A percentile compares a stretch with the other conserved stretches of the same genome.
Evolutionary conservation across 2,888 invertebrate genomes (phyloP).

Genomic region (Serrognathus titanus): DNA sequence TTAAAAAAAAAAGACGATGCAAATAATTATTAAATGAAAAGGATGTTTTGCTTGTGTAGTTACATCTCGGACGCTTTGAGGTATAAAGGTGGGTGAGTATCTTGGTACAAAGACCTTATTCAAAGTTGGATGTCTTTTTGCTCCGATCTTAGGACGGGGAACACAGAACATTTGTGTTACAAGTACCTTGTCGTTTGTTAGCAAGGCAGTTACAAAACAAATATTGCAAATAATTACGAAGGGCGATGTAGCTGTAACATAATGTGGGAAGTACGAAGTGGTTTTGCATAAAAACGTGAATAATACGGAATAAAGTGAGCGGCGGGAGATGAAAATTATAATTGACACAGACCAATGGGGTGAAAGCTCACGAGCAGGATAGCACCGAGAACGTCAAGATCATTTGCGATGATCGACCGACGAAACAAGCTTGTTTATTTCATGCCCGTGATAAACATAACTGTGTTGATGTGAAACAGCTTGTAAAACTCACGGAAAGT

Average conservation of each 20-base stretch:
- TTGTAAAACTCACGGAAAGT: constrained; percentile 1
- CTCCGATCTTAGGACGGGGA: too few species aligned
- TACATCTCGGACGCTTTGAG: too few species aligned
- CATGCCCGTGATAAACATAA: constrained; percentile 14
- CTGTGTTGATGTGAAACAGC: constrained; percentile 9
- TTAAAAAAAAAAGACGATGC: too few species aligned
- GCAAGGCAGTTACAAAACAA: constrained; percentile 6
- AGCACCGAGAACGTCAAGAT: constrained; percentile 13
- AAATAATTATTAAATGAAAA: too few species aligned
- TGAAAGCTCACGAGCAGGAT: constrained; percentile 14
- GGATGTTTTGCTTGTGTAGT: too few species aligned
- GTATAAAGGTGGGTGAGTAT: too few species aligned
- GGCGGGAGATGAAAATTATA: constrained; percentile 13
- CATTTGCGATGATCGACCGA: constrained; percentile 15
- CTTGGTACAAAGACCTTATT: too few species aligned
- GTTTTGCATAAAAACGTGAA: constrained; percentile 12
- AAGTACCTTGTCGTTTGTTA: constrained; percentile 14
- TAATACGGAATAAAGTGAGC: neutral
- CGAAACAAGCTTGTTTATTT: constrained; percentile 18
- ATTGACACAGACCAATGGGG: constrained; percentile 12
- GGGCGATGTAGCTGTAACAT: constrained; percentile 14
- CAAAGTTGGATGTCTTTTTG: too few species aligned
- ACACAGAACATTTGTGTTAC: neutral
- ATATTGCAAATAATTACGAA: constrained; percentile 8
- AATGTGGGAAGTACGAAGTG: constrained; percentile 14